A percentile compares a stretch with the other conserved stretches of the same genome.
Evolutionary conservation across 64 coral and sea anemone genomes (phyloP).

Genomic region (Montipora sp.): DNA sequence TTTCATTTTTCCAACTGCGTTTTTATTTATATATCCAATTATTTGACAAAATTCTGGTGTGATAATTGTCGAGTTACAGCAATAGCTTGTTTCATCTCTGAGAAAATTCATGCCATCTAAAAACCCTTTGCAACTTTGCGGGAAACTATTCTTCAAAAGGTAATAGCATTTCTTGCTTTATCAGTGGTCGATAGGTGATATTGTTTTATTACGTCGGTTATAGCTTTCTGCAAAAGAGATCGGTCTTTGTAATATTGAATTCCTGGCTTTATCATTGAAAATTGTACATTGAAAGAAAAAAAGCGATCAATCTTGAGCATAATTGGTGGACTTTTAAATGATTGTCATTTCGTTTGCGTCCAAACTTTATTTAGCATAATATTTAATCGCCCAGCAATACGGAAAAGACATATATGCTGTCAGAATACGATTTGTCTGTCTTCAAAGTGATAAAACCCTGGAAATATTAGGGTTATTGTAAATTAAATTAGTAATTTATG

Average conservation of each 20-base stretch:
- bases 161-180: neutral
- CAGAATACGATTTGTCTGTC: neutral
- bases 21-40: neutral
- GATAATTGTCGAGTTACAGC: neutral
- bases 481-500: too few species aligned
- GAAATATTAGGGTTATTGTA: too few species aligned
- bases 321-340: neutral
- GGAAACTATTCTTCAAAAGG: neutral
- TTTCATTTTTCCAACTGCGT: neutral
- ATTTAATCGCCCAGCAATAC: neutral
- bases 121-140: too few species aligned
- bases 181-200: neutral
- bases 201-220: neutral
- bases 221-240: neutral
- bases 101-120: neutral
- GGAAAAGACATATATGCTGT: neutral
- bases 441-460: too few species aligned
- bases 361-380: neutral
- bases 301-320: neutral
- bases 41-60: neutral
- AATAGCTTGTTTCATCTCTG: too few species aligned
- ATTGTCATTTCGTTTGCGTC: neutral
- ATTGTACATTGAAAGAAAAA: neutral
- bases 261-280: neutral
- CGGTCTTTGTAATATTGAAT: neutral